Percentiles rank a stretch among this genome's conserved stretches.
These are phyloP conservation scores for Ameiurus melas DNA, from an alignment of 2,113 vertebrate species.

Conservation along the genomic window DNA sequence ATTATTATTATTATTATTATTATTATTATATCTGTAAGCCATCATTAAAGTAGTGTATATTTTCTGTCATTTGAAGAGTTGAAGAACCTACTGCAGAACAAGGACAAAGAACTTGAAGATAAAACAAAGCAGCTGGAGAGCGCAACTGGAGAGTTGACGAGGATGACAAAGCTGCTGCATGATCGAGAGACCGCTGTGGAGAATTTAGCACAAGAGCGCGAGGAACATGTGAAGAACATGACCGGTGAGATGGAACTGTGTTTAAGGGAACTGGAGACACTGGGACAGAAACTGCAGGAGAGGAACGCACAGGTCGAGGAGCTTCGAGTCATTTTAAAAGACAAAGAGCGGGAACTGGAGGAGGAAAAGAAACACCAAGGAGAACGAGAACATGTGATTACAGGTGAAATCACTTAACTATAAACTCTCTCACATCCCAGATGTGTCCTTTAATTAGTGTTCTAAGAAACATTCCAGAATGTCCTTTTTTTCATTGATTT, in stretches of 20 bases:
- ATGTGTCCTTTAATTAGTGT: background rate
- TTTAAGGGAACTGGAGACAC: background rate
- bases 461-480: background rate
- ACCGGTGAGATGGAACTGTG: constrained; percentile 5
- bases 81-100: background rate
- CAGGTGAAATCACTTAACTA: constrained; percentile 12
- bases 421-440: background rate
- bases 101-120: background rate
- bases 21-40: background rate
- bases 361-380: background rate
- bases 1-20: too few species aligned
- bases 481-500: too few species aligned
- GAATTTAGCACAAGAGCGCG: background rate
- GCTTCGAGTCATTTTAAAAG: background rate
- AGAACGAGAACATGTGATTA: background rate
- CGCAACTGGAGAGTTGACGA: background rate
- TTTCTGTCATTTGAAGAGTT: constrained; percentile 13
- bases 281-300: constrained; percentile 30
- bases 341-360: constrained; percentile 9
- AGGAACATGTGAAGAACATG: background rate
- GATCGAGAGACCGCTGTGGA: background rate
- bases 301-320: background rate
- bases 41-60: background rate
- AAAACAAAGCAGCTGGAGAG: background rate
- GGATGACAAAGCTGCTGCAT: background rate